Evolutionary conservation across 2,113 vertebrate genomes (phyloP).

Genomic region (Megaleporinus macrocephalus): DNA sequence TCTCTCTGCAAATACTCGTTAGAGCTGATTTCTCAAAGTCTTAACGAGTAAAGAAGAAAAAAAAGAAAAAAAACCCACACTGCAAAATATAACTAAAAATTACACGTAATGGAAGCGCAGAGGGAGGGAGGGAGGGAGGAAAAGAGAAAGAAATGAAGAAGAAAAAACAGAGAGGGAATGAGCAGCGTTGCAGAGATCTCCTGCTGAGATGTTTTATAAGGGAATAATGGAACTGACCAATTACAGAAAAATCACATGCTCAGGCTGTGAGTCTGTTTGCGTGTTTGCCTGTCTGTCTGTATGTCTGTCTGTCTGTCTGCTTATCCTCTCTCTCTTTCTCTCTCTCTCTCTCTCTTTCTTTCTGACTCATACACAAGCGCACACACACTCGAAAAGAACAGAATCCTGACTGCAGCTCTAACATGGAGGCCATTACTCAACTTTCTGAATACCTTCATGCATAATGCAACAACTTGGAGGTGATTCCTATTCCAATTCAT

Average conservation of each 20-base stretch:
- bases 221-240: constrained; percentile 58
- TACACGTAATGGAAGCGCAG: neutral
- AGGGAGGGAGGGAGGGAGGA: neutral
- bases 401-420: constrained; percentile 54
- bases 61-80: neutral
- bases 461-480: constrained; percentile 67
- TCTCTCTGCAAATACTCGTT: neutral
- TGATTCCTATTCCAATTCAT: constrained; percentile 69
- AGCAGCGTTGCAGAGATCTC: neutral
- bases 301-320: neutral
- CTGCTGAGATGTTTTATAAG: constrained; percentile 45
- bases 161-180: neutral
- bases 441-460: constrained; percentile 60
- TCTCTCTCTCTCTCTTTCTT: neutral
- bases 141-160: neutral
- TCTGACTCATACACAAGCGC: neutral
- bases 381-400: constrained; percentile 7
- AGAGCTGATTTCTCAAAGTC: constrained; percentile 11
- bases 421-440: constrained; percentile 60
- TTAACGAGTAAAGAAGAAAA: constrained; percentile 3
- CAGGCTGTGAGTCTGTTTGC: constrained; percentile 32
- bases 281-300: neutral
- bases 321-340: neutral
- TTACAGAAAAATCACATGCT: constrained; percentile 59
- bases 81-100: neutral